phyloP scores from a whole-genome alignment of 2,888 invertebrate genomes.

The Spicauda simplicius region DNA sequence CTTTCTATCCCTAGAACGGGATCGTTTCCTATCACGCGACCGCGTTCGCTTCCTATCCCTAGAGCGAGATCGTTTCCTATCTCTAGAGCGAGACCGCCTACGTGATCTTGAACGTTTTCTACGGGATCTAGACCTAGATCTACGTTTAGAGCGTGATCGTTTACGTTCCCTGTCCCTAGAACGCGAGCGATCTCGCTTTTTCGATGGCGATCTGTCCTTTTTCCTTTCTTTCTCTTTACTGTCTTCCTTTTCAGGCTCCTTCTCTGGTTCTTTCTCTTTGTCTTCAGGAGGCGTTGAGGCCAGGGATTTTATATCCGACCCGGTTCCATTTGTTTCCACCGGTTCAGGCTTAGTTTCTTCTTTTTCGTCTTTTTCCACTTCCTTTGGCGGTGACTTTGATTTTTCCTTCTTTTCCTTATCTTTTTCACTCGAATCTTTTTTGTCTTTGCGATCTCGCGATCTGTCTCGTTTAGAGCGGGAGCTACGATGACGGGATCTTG shows the following conservation, averaged over 20 bases:
- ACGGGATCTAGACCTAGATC: constrained; percentile 84
- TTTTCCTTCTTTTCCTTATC: constrained; percentile 64
- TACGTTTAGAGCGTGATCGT: constrained; percentile 85
- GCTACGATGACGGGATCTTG: constrained; percentile 82
- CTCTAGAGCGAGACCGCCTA: constrained; percentile 66
- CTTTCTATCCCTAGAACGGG: constrained; percentile 80
- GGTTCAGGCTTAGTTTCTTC: constrained; percentile 60
- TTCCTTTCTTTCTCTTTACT: constrained; percentile 48
- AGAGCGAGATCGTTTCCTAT: constrained; percentile 74
- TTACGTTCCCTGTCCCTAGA: constrained; percentile 76
- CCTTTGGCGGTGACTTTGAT: constrained; percentile 64
- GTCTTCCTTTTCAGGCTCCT: constrained; percentile 40
- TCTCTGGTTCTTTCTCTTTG: constrained; percentile 51
- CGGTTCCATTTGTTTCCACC: constrained; percentile 63
- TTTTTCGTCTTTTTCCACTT: constrained; percentile 61
- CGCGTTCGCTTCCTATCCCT: constrained; percentile 84
- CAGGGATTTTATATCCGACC: constrained; percentile 62
- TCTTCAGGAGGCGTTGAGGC: constrained; percentile 64
- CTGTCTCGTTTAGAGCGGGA: constrained; percentile 80
- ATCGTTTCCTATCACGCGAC: constrained; percentile 85
- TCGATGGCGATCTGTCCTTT: constrained; percentile 66
- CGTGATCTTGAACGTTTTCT: constrained; percentile 80
- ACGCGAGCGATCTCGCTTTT: constrained; percentile 76
- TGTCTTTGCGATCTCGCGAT: constrained; percentile 65
- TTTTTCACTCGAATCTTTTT: constrained; percentile 53